A percentile compares a stretch with the other conserved stretches of the same genome.
These are phyloP conservation scores for Florisuga fusca DNA, from an alignment of 2,797 vertebrate species.

Conservation along the genomic window DNA sequence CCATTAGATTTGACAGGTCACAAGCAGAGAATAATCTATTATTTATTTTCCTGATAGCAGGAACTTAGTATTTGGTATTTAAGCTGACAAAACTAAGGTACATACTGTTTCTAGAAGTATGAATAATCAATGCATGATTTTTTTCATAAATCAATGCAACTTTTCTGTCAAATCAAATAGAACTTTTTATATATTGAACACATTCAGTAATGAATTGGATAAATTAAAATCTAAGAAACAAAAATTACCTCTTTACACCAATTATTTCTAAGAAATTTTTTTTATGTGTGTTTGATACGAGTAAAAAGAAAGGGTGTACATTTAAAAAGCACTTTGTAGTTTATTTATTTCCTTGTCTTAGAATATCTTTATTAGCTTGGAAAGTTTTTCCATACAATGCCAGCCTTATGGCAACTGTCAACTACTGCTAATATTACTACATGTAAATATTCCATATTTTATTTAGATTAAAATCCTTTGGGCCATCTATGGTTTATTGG, in stretches of 20 bases:
- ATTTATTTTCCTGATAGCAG: not conserved
- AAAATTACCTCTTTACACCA: not conserved
- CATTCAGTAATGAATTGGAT: not conserved
- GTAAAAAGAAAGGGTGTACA: not conserved
- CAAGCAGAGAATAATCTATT: not conserved
- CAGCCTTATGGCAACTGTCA: not conserved
- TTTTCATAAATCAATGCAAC: not conserved
- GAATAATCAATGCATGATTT: not conserved
- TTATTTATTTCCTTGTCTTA: not conserved
- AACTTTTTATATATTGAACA: not conserved
- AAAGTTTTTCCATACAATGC: not conserved
- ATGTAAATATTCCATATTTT: not conserved
- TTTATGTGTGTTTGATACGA: not conserved
- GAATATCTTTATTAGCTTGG: not conserved
- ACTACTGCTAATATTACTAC: not conserved
- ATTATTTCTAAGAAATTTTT: not conserved
- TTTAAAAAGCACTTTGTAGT: not conserved
- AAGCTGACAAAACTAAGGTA: not conserved
- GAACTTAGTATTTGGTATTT: not conserved
- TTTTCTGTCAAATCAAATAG: not conserved
- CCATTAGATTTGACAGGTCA: not conserved
- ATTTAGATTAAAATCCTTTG: conserved; percentile 5
- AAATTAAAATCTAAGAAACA: not conserved
- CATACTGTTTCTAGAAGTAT: not conserved
- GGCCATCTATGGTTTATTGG: not conserved